Conservation (phyloP, 2,113 vertebrate genomes). For the Hypomesus transpacificus region DNA sequence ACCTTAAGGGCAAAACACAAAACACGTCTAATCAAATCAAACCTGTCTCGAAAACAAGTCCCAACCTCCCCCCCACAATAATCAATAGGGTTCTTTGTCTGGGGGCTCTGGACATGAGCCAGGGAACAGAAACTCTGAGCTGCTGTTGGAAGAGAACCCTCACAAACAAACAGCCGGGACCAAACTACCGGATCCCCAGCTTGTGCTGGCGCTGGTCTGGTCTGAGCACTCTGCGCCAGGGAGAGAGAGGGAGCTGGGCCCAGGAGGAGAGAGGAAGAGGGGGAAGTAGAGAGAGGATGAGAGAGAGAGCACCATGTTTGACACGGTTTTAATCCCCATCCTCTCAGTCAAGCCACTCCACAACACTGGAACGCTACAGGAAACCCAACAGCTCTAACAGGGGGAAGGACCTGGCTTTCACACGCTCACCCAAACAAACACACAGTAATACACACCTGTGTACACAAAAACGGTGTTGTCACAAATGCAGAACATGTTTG, state of each 20-base stretch:
- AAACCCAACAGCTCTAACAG: constrained; percentile 47
- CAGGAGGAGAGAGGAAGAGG: background rate
- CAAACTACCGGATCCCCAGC: constrained; percentile 57
- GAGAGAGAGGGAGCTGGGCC: constrained; percentile 5
- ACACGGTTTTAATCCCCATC: constrained; percentile 67
- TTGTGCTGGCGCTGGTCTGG: constrained; percentile 41
- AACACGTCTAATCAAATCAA: constrained; percentile 62
- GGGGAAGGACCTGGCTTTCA: constrained; percentile 26
- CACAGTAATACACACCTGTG: background rate
- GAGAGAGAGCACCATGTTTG: constrained; percentile 66
- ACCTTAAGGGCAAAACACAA: constrained; percentile 53
- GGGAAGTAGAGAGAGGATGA: background rate
- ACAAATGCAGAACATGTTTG: too few relatives aligned
- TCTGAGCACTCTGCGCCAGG: constrained; percentile 53
- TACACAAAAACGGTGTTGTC: too few relatives aligned
- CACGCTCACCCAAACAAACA: constrained; percentile 45
- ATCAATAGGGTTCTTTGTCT: constrained; percentile 69
- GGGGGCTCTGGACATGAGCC: constrained; percentile 56
- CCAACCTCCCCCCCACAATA: constrained; percentile 37
- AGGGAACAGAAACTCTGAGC: constrained; percentile 57
- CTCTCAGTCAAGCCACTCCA: constrained; percentile 59
- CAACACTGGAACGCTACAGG: constrained; percentile 49
- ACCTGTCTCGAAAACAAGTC: constrained; percentile 60
- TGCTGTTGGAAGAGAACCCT: constrained; percentile 40
- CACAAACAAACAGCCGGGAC: constrained; percentile 57